Conservation (phyloP, 2,797 vertebrate species). For the Falco biarmicus region DNA sequence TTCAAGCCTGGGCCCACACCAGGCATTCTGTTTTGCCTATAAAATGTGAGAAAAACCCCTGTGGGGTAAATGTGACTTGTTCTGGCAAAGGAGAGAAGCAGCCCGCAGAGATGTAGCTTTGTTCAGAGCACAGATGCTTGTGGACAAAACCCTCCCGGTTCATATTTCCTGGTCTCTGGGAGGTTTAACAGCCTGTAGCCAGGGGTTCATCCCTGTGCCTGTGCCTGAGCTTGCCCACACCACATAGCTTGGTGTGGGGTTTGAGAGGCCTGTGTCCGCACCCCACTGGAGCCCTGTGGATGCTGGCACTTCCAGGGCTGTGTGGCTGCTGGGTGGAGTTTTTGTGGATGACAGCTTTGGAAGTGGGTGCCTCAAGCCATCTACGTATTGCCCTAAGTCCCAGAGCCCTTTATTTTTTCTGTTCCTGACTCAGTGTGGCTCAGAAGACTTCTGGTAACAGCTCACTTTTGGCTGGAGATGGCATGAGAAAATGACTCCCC, state of each 20-base stretch:
- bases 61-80: neutral
- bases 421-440: conserved; percentile 54
- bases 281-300: neutral
- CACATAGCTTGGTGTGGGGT: neutral
- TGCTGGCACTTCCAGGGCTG: neutral
- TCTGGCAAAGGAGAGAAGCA: conserved; percentile 16
- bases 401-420: neutral
- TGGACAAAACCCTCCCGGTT: conserved; percentile 1
- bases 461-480: conserved; percentile 64
- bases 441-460: conserved; percentile 68
- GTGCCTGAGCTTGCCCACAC: neutral
- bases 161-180: conserved; percentile 27
- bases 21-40: neutral
- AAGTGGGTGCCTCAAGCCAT: conserved; percentile 53
- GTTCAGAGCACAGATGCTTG: conserved; percentile 45
- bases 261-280: neutral
- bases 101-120: neutral
- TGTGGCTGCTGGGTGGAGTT: conserved; percentile 13
- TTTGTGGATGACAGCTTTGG: conserved; percentile 48
- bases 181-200: neutral
- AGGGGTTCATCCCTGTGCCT: neutral
- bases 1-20: neutral
- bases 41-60: neutral
- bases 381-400: conserved; percentile 30
- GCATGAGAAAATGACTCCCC: conserved; percentile 66